Evolutionary conservation across 2,797 vertebrate genomes (phyloP), one percentile per base, ranked within the genome.

Genomic region (Fundulus diaphanus): DNA sequence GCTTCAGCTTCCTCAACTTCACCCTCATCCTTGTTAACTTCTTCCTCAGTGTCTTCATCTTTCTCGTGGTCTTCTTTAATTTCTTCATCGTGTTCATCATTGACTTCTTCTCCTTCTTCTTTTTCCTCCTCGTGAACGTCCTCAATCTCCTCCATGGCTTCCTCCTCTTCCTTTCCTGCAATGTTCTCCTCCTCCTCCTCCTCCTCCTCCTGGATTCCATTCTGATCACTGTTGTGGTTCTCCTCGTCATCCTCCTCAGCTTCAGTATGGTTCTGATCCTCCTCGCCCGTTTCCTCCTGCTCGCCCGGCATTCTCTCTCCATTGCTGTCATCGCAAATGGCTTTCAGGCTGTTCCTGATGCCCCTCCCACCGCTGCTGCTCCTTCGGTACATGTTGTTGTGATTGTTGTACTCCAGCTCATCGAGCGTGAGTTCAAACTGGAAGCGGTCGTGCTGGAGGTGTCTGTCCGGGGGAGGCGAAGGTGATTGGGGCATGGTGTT

Each of bases 401-500:
- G 92, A 77, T 92, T 92, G 86, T 92, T 91, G 75, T 93, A 89
- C 77, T 94, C 92, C 85, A 97, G 93, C 87, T 98, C 97, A 85
- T 98, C 97, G 61, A 98, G 93, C 0, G 96, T 97, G 82, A 98
- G 96, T 82, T 98, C 97, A 9, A 98, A 98, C 76, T 98, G 97
- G 94, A 98, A 98, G 90, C 97, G 97, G 95, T 96, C 91, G 48
- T 93, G 82, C 92, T 95, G 97, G 20, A 96, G 96, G 95, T 97
- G 96, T 87, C 94, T 94, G 89, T 94, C 96, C 7, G 93, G 95
- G 0, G 97, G 96, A 68, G 97, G 97, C 0, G 97, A 98, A 0
- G 97, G 97, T 35, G 97, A 97, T 92, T 97, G 97, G 52, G 97
- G 97, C 90, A 98, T 97, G 92, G 97, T 97, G 90, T 94, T 97